Conservation (phyloP, 2,797 vertebrate genomes). For the Presbytis comata region DNA sequence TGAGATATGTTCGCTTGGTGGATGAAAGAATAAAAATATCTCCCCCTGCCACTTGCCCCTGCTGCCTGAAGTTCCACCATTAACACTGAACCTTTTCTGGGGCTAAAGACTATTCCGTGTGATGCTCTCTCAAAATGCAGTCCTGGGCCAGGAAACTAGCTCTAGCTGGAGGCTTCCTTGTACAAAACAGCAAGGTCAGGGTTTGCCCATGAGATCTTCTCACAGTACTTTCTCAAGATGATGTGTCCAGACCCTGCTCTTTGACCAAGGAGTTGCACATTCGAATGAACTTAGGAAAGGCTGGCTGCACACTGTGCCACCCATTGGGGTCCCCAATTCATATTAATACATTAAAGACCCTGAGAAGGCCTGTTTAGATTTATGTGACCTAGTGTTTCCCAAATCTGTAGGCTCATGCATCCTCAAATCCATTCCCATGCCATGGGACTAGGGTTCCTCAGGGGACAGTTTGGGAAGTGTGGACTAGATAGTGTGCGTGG, state of each 20-base stretch:
- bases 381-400: neutral
- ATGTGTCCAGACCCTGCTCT: neutral
- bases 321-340: neutral
- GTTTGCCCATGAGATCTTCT: neutral
- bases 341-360: neutral
- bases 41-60: neutral
- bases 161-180: neutral
- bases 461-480: neutral
- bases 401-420: neutral
- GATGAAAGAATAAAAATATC: conserved; percentile 47
- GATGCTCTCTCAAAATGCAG: neutral
- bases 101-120: neutral
- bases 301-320: neutral
- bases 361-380: neutral
- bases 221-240: neutral
- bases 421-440: neutral
- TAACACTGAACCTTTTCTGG: neutral
- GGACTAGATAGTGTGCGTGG: neutral
- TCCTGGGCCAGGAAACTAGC: neutral
- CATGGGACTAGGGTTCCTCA: neutral
- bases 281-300: neutral
- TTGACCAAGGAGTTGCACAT: neutral
- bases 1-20: neutral
- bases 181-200: neutral
- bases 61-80: neutral